Percentiles rank a stretch among this genome's conserved stretches.
phyloP scores from a whole-genome alignment of 92 coral and sea anemone species.

The Phenganax subtilis region DNA sequence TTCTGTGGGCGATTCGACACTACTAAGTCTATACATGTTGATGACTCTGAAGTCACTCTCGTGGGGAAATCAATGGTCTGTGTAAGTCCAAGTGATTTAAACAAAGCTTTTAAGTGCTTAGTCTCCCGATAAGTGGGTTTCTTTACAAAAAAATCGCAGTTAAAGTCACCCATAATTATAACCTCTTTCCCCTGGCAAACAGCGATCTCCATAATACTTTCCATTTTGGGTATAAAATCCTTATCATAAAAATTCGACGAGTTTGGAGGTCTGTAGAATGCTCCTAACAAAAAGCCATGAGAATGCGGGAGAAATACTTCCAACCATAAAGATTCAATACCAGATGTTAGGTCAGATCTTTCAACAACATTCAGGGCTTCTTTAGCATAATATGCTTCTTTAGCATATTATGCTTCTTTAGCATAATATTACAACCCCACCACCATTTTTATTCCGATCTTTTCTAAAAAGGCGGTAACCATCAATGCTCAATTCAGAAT shows the following conservation, averaged over 20 bases:
- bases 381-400: background rate
- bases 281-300: slow-evolving; percentile 24
- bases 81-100: slow-evolving; percentile 31
- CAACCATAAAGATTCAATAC: slow-evolving; percentile 20
- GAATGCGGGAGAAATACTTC: slow-evolving; percentile 17
- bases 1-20: slow-evolving; percentile 33
- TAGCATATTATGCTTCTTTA: background rate
- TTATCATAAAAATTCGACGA: slow-evolving; percentile 11
- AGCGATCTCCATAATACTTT: background rate
- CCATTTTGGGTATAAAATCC: slow-evolving; percentile 7
- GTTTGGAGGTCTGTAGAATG: slow-evolving; percentile 11
- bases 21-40: slow-evolving; percentile 24
- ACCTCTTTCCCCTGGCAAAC: slow-evolving; percentile 12
- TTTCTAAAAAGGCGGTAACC: slow-evolving; percentile 23
- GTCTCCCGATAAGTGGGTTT: slow-evolving; percentile 38
- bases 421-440: slow-evolving; percentile 17
- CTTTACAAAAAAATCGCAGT: slow-evolving; percentile 41
- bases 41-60: slow-evolving; percentile 35
- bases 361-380: slow-evolving; percentile 26
- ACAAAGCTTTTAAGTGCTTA: slow-evolving; percentile 36
- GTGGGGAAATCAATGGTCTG: slow-evolving; percentile 49
- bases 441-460: slow-evolving; percentile 14
- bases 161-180: slow-evolving; percentile 48
- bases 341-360: slow-evolving; percentile 27
- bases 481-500: slow-evolving; percentile 27